These are phyloP conservation scores for Porites rus DNA, from an alignment of 92 coral and sea anemone genomes.

Conservation along the genomic window DNA sequence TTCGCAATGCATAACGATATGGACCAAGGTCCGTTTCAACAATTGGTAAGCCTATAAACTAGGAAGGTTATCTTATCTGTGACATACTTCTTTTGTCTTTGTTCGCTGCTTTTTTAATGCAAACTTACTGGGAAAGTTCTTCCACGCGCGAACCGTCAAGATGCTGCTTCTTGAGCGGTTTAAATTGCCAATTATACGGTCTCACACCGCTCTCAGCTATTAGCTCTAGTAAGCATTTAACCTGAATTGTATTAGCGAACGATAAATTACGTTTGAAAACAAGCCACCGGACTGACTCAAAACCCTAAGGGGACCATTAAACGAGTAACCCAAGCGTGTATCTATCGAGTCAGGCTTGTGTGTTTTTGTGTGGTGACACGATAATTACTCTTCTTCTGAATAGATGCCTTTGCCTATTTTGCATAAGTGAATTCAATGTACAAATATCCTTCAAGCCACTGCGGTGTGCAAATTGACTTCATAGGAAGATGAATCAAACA, in stretches of 20 bases:
- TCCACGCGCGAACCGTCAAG: slow-evolving; percentile 9
- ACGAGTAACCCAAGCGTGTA: slow-evolving; percentile 39
- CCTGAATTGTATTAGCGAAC: slow-evolving; percentile 23
- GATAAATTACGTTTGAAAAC: slow-evolving; percentile 36
- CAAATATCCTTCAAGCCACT: slow-evolving; percentile 20
- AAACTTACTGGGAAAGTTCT: not conserved
- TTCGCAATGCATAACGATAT: slow-evolving; percentile 97
- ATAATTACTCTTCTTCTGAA: slow-evolving; percentile 42
- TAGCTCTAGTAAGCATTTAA: slow-evolving; percentile 42
- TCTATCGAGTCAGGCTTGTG: slow-evolving; percentile 36
- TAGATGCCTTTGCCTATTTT: slow-evolving; percentile 42
- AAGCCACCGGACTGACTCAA: slow-evolving; percentile 12
- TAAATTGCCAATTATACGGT: slow-evolving; percentile 49
- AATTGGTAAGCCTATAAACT: slow-evolving; percentile 82
- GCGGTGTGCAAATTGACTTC: slow-evolving; percentile 22
- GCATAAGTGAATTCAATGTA: slow-evolving; percentile 42
- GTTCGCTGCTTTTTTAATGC: not conserved
- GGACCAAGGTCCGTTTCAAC: slow-evolving; percentile 98
- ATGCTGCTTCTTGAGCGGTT: slow-evolving; percentile 19
- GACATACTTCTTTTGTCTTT: slow-evolving; percentile 5
- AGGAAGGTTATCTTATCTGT: not conserved
- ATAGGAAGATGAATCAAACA: not conserved
- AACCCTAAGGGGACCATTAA: slow-evolving; percentile 52
- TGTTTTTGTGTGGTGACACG: slow-evolving; percentile 43
- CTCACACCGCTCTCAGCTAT: slow-evolving; percentile 27